These are phyloP conservation scores for Verasper variegatus DNA, from an alignment of 2,113 vertebrate species.

Conservation along the genomic window DNA sequence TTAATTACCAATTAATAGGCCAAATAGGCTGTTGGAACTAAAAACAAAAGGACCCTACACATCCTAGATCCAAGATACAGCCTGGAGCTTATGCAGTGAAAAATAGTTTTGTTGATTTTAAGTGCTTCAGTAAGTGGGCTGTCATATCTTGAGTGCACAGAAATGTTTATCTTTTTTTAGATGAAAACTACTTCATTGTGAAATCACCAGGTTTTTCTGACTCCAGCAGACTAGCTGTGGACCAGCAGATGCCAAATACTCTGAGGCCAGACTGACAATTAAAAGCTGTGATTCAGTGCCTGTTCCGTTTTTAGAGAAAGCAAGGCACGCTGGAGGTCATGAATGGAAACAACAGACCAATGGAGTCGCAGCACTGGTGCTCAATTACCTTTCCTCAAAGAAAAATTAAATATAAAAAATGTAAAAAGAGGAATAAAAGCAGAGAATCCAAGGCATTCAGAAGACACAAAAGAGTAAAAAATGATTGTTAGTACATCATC, in stretches of 20 bases:
- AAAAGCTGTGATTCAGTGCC: constrained; percentile 17
- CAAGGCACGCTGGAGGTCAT: background rate
- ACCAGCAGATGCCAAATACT: constrained; percentile 12
- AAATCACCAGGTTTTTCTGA: constrained; percentile 9
- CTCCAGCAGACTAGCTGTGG: constrained; percentile 6
- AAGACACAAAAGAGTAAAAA: constrained; percentile 24
- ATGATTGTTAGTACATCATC: constrained; percentile 4
- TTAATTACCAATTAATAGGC: background rate
- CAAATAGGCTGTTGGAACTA: background rate
- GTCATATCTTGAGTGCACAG: background rate
- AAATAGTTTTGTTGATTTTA: background rate
- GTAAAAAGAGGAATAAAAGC: background rate
- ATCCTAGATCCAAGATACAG: background rate
- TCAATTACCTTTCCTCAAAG: background rate
- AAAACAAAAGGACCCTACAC: background rate
- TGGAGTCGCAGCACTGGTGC: background rate
- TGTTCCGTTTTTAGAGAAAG: constrained; percentile 1
- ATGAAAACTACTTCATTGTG: constrained; percentile 3
- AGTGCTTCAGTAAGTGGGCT: constrained; percentile 3
- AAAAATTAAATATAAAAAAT: background rate
- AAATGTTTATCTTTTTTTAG: background rate
- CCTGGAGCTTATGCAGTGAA: background rate
- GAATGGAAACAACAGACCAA: background rate
- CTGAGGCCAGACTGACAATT: background rate
- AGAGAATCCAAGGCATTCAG: constrained; percentile 12